Conservation (phyloP, 2,888 invertebrate species). For the Erebia palarica region DNA sequence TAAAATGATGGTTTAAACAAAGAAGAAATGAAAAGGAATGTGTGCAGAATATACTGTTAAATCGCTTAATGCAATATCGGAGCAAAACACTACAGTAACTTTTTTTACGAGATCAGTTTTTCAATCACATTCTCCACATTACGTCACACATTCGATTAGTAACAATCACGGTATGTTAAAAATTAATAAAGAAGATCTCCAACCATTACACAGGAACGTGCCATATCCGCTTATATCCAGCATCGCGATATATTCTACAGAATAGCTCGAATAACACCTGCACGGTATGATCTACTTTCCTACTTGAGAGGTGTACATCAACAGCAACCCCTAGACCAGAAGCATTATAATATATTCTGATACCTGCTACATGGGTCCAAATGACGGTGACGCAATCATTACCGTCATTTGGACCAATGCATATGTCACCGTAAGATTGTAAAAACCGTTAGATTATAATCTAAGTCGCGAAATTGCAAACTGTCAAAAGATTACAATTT, state of each 20-base stretch:
- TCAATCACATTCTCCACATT: conserved; percentile 68
- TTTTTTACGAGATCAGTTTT: conserved; percentile 28
- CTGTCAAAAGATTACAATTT: too few species aligned
- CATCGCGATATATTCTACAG: too few species aligned
- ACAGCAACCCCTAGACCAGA: background rate
- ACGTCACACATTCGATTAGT: conserved; percentile 57
- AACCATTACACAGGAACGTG: conserved; percentile 6
- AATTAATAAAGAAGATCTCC: conserved; percentile 6
- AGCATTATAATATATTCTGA: background rate
- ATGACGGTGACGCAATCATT: too few species aligned
- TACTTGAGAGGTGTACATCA: background rate
- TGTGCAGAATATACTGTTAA: conserved; percentile 75
- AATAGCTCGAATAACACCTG: background rate
- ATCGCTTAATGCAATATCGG: conserved; percentile 39
- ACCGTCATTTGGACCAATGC: too few species aligned
- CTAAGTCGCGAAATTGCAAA: too few species aligned
- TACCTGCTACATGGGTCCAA: background rate
- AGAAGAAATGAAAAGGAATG: conserved; percentile 46
- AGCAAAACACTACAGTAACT: conserved; percentile 32
- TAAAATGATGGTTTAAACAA: conserved; percentile 44
- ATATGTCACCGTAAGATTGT: too few species aligned
- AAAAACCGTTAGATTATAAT: too few species aligned
- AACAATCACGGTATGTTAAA: conserved; percentile 20
- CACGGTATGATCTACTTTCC: too few species aligned
- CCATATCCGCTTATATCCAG: background rate